Evolutionary conservation across 2,797 vertebrate species (phyloP).

Genomic region (Sebastes aleutianus): DNA sequence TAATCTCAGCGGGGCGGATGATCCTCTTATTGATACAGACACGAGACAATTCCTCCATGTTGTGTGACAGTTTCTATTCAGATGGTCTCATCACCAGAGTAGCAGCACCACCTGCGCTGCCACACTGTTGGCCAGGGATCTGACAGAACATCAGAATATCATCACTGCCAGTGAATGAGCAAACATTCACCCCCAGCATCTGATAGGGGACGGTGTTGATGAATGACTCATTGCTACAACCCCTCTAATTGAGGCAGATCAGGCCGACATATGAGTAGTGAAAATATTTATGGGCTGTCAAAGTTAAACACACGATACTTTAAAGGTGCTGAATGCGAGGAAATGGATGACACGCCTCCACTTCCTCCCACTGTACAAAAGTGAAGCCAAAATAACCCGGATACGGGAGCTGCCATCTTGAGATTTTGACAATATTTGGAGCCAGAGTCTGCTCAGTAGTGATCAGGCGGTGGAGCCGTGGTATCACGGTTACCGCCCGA

Average conservation of each 20-base stretch:
- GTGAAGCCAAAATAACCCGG: too few species aligned
- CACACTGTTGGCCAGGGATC: slow-evolving; percentile 67
- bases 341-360: too few species aligned
- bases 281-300: slow-evolving; percentile 55
- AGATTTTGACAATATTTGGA: too few species aligned
- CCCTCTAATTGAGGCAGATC: slow-evolving; percentile 69
- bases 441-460: too few species aligned
- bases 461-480: too few species aligned
- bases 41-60: slow-evolving; percentile 41
- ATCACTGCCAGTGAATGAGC: slow-evolving; percentile 62
- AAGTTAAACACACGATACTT: slow-evolving; percentile 24
- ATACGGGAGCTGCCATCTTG: too few species aligned
- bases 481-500: too few species aligned
- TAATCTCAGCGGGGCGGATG: slow-evolving; percentile 39
- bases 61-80: slow-evolving; percentile 49
- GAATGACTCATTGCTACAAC: slow-evolving; percentile 69
- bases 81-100: slow-evolving; percentile 47
- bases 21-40: slow-evolving; percentile 54
- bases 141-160: slow-evolving; percentile 67
- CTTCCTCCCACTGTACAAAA: too few species aligned
- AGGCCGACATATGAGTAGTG: slow-evolving; percentile 53
- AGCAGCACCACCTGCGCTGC: slow-evolving; percentile 64
- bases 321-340: too few species aligned
- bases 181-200: slow-evolving; percentile 70
- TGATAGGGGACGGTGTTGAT: slow-evolving; percentile 70